A percentile compares a stretch with the other conserved stretches of the same genome.
Conservation (phyloP, 2,888 invertebrate species). For the Panzeria rudis region DNA sequence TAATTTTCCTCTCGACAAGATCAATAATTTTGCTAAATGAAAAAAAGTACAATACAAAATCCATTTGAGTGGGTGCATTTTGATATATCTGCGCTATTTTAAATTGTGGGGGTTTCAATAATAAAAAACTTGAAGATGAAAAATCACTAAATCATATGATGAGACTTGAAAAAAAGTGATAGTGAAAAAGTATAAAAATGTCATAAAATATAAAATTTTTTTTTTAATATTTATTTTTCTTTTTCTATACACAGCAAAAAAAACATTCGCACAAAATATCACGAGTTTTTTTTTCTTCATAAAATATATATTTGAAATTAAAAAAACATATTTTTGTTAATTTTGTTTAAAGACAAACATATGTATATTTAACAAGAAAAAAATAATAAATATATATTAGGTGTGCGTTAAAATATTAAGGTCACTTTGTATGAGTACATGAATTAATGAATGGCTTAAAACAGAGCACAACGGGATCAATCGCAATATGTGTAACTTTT, state of each 20-base stretch:
- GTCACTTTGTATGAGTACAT: too few relatives aligned
- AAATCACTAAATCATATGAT: slow-evolving; percentile 31
- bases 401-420: too few relatives aligned
- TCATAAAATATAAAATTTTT: slow-evolving; percentile 4
- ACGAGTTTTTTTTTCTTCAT: too few relatives aligned
- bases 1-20: not conserved
- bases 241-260: not conserved
- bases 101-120: not conserved
- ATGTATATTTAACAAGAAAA: too few relatives aligned
- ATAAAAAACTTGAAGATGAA: not conserved
- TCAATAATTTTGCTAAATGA: not conserved
- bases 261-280: not conserved
- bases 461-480: too few relatives aligned
- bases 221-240: too few relatives aligned
- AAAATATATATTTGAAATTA: too few relatives aligned
- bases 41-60: not conserved
- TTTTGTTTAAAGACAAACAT: too few relatives aligned
- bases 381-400: too few relatives aligned
- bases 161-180: slow-evolving; percentile 13
- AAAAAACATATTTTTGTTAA: too few relatives aligned
- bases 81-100: slow-evolving; percentile 18
- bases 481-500: too few relatives aligned
- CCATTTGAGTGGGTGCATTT: slow-evolving; percentile 31
- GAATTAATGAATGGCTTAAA: too few relatives aligned
- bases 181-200: not conserved